A percentile compares a stretch with the other conserved stretches of the same genome.
Evolutionary conservation across 2,888 invertebrate species (phyloP).

Genomic region (Holacanthella duospinosa): DNA sequence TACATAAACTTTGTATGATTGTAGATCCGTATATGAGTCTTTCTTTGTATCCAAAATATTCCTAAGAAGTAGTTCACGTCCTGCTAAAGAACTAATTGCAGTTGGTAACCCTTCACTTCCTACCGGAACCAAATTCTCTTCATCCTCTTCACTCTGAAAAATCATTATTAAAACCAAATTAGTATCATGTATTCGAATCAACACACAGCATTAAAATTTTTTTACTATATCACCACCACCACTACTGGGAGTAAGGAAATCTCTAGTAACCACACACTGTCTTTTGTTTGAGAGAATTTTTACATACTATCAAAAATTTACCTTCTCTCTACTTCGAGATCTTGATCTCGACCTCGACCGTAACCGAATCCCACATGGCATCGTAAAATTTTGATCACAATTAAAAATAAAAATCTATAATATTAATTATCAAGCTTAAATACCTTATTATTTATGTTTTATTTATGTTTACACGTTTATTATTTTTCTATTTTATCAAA

Average conservation of each 20-base stretch:
- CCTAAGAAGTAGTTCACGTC: constrained; percentile 29
- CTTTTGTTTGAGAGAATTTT: too few relatives aligned
- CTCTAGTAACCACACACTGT: too few relatives aligned
- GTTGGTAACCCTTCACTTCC: constrained; percentile 26
- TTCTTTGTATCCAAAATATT: constrained; percentile 30
- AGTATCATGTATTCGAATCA: too few relatives aligned
- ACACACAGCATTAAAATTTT: too few relatives aligned
- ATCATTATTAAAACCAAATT: neutral
- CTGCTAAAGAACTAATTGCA: constrained; percentile 25
- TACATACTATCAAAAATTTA: too few relatives aligned
- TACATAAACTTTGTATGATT: constrained; percentile 58
- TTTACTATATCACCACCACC: too few relatives aligned
- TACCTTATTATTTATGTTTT: too few relatives aligned
- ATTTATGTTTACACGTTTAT: too few relatives aligned
- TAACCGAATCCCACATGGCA: neutral
- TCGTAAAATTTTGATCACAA: neutral
- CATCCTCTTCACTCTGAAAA: constrained; percentile 32
- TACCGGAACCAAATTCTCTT: constrained; percentile 23
- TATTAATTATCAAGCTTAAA: too few relatives aligned
- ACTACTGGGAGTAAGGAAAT: too few relatives aligned
- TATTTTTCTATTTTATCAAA: neutral
- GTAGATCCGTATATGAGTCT: constrained; percentile 32
- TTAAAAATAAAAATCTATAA: neutral
- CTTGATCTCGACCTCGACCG: neutral
- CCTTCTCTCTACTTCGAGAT: neutral